These are phyloP conservation scores for Lasioglossum marginatum DNA, from an alignment of 2,888 invertebrate species.

Conservation along the genomic window DNA sequence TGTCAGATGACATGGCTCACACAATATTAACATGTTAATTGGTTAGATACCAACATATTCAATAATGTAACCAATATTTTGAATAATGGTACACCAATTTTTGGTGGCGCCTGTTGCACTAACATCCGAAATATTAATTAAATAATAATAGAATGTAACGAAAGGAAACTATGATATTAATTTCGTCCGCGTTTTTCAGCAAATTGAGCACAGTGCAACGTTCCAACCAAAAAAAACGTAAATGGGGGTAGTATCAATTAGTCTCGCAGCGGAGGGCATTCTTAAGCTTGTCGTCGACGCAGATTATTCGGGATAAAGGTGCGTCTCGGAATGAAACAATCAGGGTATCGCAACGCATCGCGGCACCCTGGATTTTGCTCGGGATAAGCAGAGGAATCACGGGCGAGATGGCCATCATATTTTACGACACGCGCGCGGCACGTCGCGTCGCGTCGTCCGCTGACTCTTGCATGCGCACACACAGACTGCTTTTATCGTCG, in stretches of 20 bases:
- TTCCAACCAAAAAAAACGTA: not conserved
- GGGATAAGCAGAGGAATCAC: conserved; percentile 28
- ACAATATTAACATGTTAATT: no score
- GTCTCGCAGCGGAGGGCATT: not conserved
- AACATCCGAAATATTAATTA: not conserved
- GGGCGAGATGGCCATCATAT: conserved; percentile 39
- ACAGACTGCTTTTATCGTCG: conserved; percentile 51
- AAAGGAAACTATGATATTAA: not conserved
- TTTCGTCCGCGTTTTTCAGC: not conserved
- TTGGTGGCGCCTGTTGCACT: no score
- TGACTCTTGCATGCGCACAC: conserved; percentile 34
- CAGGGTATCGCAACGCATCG: not conserved
- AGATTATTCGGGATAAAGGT: conserved; percentile 1
- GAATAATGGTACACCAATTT: no score
- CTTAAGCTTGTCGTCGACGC: not conserved
- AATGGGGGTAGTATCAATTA: not conserved
- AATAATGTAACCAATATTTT: no score
- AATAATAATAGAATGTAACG: not conserved
- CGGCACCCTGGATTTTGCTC: conserved; percentile 21
- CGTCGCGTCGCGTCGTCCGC: conserved; percentile 21
- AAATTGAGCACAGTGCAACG: not conserved
- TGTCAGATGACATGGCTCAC: no score
- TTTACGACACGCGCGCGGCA: conserved; percentile 44
- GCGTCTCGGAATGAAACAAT: conserved; percentile 36
- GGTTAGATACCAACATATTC: no score